These are phyloP conservation scores for Malacoctenus gilli DNA, from an alignment of 2,797 vertebrate genomes.

Conservation along the genomic window DNA sequence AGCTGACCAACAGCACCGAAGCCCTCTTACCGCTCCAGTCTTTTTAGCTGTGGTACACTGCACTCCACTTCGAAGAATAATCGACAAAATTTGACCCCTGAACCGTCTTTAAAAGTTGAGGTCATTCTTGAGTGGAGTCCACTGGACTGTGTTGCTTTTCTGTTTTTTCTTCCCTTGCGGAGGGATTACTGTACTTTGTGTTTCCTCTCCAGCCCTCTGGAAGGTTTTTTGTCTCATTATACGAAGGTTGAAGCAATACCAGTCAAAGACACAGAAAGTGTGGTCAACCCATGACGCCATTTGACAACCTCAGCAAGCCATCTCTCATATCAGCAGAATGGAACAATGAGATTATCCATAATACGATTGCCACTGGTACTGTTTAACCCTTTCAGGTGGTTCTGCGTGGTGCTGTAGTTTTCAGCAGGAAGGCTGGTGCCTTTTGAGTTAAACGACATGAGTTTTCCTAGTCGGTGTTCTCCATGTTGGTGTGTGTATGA, in stretches of 20 bases:
- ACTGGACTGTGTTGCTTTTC: constrained; percentile 72
- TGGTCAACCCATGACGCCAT: constrained; percentile 62
- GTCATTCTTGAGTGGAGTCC: constrained; percentile 79
- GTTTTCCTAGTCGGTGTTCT: constrained; percentile 63
- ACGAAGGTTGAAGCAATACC: constrained; percentile 80
- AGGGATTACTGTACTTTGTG: constrained; percentile 64
- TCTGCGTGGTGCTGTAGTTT: constrained; percentile 64
- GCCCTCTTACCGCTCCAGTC: constrained; percentile 33
- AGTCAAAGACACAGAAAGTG: constrained; percentile 72
- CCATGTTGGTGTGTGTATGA: constrained; percentile 76
- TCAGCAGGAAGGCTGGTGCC: constrained; percentile 55
- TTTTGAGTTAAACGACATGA: constrained; percentile 34
- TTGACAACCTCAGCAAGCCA: constrained; percentile 62
- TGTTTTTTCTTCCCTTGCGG: constrained; percentile 53
- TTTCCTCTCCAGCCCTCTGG: constrained; percentile 65
- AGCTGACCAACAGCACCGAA: constrained; percentile 8
- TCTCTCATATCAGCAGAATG: constrained; percentile 57
- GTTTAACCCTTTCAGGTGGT: constrained; percentile 74
- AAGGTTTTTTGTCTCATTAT: constrained; percentile 66
- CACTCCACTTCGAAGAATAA: constrained; percentile 79
- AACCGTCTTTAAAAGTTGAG: constrained; percentile 33
- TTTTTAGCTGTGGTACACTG: constrained; percentile 57
- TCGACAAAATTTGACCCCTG: constrained; percentile 47
- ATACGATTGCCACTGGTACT: constrained; percentile 77
- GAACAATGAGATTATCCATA: constrained; percentile 40